phyloP scores from a whole-genome alignment of 2,888 invertebrate species.

The Erebia aethiops region DNA sequence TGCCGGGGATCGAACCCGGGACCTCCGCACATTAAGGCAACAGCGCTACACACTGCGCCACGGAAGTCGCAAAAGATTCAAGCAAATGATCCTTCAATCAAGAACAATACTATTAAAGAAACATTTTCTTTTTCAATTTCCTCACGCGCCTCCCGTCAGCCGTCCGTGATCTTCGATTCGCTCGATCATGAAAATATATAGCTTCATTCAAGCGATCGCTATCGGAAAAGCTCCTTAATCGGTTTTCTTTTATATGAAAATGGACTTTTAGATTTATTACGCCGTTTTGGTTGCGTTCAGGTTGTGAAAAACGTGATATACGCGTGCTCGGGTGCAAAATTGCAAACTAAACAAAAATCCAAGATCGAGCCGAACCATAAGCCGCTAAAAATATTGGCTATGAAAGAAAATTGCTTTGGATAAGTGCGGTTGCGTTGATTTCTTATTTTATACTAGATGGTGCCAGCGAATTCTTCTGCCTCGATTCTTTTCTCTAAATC shows the following conservation, averaged over 20 bases:
- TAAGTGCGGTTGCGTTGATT: conserved; percentile 76
- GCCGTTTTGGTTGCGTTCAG: conserved; percentile 73
- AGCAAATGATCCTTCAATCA: conserved; percentile 55
- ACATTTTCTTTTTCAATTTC: conserved; percentile 77
- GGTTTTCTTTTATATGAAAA: conserved; percentile 83
- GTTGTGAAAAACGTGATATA: conserved; percentile 72
- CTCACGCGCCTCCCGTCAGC: conserved; percentile 77
- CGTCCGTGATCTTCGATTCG: conserved; percentile 76
- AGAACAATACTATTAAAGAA: conserved; percentile 68
- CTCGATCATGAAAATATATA: conserved; percentile 82
- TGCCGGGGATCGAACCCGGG: too few species aligned
- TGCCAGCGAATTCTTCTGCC: too few species aligned
- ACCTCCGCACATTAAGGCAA: too few species aligned
- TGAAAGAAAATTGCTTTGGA: conserved; percentile 73
- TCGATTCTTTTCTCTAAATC: too few species aligned
- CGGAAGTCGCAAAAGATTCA: conserved; percentile 40
- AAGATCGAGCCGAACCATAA: conserved; percentile 66
- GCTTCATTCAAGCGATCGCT: conserved; percentile 80
- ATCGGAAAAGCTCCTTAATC: conserved; percentile 81
- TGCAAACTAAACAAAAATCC: conserved; percentile 76
- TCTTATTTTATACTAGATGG: conserved; percentile 66
- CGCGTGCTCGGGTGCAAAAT: conserved; percentile 66
- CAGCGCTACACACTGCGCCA: too few species aligned
- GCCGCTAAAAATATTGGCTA: conserved; percentile 69
- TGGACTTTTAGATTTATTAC: conserved; percentile 80